These are phyloP conservation scores for Oryzaephilus surinamensis DNA, from an alignment of 1,140 invertebrate genomes.

Conservation along the genomic window DNA sequence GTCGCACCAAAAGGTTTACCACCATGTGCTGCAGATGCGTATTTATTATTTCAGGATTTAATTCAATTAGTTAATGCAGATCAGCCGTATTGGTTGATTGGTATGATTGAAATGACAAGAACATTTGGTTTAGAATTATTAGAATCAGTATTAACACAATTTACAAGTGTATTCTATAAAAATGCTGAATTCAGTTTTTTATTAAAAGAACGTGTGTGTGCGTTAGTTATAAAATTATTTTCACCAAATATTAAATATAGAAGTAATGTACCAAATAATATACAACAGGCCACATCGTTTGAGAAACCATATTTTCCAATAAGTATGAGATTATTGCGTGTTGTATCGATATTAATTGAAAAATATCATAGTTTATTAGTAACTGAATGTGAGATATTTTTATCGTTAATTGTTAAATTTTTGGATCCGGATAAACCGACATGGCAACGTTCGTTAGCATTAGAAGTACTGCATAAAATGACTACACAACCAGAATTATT, in stretches of 20 bases:
- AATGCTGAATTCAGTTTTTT: constrained; percentile 91
- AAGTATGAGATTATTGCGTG: constrained; percentile 84
- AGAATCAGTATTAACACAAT: constrained; percentile 86
- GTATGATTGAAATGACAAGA: constrained; percentile 93
- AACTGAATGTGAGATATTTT: constrained; percentile 97
- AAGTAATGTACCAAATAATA: constrained; percentile 42
- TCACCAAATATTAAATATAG: constrained; percentile 92
- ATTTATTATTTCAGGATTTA: constrained; percentile 92
- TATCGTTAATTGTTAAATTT: constrained; percentile 94
- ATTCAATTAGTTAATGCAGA: constrained; percentile 95
- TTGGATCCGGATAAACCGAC: constrained; percentile 90
- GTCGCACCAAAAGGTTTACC: constrained; percentile 66
- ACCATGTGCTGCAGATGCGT: constrained; percentile 89
- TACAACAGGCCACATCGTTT: constrained; percentile 50
- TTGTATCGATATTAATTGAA: constrained; percentile 87
- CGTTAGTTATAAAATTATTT: constrained; percentile 94
- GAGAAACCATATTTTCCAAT: constrained; percentile 96
- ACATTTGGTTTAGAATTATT: constrained; percentile 93
- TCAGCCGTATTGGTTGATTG: constrained; percentile 86
- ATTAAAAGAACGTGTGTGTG: constrained; percentile 93
- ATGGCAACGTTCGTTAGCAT: constrained; percentile 89
- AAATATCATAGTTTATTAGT: constrained; percentile 90
- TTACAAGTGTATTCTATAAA: constrained; percentile 87
- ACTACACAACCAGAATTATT: constrained; percentile 77
- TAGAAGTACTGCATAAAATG: constrained; percentile 94